Percentiles rank a stretch among this genome's conserved stretches.
Evolutionary conservation across 1,140 invertebrate genomes (phyloP).

Genomic region (Halesus radiatus): DNA sequence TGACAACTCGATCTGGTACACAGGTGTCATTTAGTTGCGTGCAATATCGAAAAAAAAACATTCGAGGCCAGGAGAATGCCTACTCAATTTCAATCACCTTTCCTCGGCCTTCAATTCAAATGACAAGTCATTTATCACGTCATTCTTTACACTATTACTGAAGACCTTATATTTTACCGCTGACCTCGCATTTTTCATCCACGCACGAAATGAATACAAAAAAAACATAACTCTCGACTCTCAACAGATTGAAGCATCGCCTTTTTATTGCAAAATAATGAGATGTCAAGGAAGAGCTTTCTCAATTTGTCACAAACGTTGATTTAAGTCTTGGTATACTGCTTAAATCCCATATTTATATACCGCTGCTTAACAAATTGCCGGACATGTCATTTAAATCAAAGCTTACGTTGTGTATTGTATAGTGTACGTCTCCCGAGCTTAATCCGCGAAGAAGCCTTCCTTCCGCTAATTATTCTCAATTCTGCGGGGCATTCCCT

Average conservation of each 20-base stretch:
- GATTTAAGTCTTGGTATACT: too few relatives aligned
- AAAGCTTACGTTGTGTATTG: too few relatives aligned
- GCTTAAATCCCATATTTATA: too few relatives aligned
- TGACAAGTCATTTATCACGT: neutral
- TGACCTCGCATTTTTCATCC: constrained; percentile 12
- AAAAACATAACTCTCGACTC: neutral
- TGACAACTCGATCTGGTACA: too few relatives aligned
- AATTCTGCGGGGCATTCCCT: neutral
- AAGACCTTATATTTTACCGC: neutral
- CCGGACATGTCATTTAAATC: too few relatives aligned
- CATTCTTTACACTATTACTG: neutral
- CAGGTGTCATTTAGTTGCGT: neutral
- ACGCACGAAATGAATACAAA: neutral
- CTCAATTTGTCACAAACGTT: too few relatives aligned
- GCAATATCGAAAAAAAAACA: neutral
- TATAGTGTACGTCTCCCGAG: too few relatives aligned
- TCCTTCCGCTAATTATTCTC: constrained; percentile 13
- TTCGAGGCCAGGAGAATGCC: neutral
- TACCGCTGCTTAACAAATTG: too few relatives aligned
- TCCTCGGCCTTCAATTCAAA: neutral
- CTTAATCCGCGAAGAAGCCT: neutral
- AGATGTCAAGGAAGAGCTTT: neutral
- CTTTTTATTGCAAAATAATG: too few relatives aligned
- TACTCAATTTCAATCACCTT: neutral
- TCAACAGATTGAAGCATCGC: too few relatives aligned